Base-by-base conservation (phyloP, 2,888 invertebrate genomes). In the Polia nebulosa region DNA sequence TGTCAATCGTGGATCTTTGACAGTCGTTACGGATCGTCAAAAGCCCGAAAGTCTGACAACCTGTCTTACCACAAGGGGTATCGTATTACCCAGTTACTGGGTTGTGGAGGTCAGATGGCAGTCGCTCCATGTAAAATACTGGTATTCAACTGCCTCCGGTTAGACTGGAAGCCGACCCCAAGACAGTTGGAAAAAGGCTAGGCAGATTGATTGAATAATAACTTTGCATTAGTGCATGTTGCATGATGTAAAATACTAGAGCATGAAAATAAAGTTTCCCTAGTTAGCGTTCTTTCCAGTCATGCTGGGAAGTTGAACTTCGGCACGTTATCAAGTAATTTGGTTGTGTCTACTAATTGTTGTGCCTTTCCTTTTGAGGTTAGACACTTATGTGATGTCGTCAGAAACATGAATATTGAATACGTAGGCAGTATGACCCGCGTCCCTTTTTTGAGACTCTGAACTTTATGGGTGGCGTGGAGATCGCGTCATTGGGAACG, bases 281-380 rank as follows among this genome's bases (percentile, higher is more conserved):
- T 36, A 36, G 13, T 80, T 76, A 72, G 59, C 32, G 44, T 65
- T 72, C n/a, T n/a, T n/a, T n/a, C n/a, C n/a, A n/a, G n/a, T n/a
- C n/a, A n/a, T n/a, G n/a, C n/a, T n/a, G n/a, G n/a, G n/a, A n/a
- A n/a, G n/a, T 61, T 66, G 56, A 44, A 77, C 61, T 66, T 75
- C 41, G 29, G 64, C 72, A 67, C 64, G 63, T 64, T 62, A 75
- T 78, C 73, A 76, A 55, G 51, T 41, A 47, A 20, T 17, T 11
- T 34, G 27, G 15, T 39, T 27, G 20, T 52, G 49, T 25, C 52
- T 47, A 69, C 60, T 82, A 82, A 78, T 67, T 73, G 56, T 49
- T 61, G 56, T 74, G 34, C 55, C 47, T n/a, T 44, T 20, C 55
- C 77, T 66, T 55, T 64, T 59, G 22, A 66, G 66, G 58, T 32